phyloP scores from a whole-genome alignment of 1,140 invertebrate genomes.

The Heliconius congener region DNA sequence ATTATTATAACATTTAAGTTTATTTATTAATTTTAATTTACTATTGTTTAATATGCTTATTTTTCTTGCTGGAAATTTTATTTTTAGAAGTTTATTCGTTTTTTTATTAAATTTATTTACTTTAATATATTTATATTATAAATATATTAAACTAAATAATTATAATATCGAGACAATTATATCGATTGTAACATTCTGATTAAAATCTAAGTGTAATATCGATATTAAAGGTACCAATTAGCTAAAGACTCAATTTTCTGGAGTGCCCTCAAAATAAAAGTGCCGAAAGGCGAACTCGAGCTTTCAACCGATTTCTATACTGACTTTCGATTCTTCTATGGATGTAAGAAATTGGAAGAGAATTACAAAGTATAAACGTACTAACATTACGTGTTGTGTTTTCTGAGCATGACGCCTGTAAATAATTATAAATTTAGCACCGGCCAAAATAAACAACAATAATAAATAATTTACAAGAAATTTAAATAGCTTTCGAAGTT shows the following conservation, averaged over 20 bases:
- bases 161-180: no score
- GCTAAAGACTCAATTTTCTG: constrained; percentile 43
- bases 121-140: no score
- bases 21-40: no score
- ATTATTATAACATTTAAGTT: no score
- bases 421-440: background rate
- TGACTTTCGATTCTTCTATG: background rate
- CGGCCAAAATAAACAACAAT: background rate
- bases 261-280: constrained; percentile 36
- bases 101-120: no score
- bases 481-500: no score
- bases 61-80: no score
- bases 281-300: constrained; percentile 1
- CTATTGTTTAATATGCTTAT: no score
- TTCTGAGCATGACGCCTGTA: background rate
- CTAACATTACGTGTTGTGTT: background rate
- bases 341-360: constrained; percentile 5
- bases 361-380: background rate
- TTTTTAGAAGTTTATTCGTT: no score
- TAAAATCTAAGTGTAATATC: constrained; percentile 34
- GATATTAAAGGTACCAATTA: constrained; percentile 44
- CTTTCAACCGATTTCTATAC: constrained; percentile 8
- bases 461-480: no score
- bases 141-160: background rate
- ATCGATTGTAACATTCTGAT: background rate